phyloP scores from a whole-genome alignment of 2,797 vertebrate species.

The Antrozous pallidus region DNA sequence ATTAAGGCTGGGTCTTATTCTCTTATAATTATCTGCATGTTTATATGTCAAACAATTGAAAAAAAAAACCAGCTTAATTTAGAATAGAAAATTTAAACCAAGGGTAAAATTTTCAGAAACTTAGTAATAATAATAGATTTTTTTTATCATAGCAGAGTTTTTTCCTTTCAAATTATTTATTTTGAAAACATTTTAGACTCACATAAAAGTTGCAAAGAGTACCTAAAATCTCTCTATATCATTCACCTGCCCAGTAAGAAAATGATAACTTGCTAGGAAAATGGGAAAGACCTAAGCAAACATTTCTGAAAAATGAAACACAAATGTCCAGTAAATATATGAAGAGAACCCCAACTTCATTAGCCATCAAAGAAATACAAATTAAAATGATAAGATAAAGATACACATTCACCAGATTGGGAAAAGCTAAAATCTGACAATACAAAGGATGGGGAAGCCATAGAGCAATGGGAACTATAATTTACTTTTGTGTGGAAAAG shows the following conservation, averaged over 20 bases:
- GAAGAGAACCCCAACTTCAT: neutral
- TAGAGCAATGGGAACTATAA: neutral
- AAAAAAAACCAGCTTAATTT: slow-evolving; percentile 1
- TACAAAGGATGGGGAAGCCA: neutral
- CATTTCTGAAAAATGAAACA: neutral
- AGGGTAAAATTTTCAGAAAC: neutral
- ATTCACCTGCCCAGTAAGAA: neutral
- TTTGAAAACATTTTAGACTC: neutral
- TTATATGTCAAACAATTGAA: neutral
- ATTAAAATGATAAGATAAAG: neutral
- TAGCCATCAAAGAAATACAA: neutral
- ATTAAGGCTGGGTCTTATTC: neutral
- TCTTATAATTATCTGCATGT: neutral
- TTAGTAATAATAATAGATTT: neutral
- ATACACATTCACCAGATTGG: neutral
- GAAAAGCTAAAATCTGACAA: neutral
- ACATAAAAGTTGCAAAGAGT: neutral
- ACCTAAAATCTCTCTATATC: neutral
- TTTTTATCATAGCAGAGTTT: neutral
- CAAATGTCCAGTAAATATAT: neutral
- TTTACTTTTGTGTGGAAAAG: neutral
- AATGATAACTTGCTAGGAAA: neutral
- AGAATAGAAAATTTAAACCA: neutral
- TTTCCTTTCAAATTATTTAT: neutral
- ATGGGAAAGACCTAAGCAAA: neutral